Evolutionary conservation across 2,113 vertebrate genomes (phyloP), one percentile per base, ranked within the genome.

Genomic region (Pterocles burchelli): DNA sequence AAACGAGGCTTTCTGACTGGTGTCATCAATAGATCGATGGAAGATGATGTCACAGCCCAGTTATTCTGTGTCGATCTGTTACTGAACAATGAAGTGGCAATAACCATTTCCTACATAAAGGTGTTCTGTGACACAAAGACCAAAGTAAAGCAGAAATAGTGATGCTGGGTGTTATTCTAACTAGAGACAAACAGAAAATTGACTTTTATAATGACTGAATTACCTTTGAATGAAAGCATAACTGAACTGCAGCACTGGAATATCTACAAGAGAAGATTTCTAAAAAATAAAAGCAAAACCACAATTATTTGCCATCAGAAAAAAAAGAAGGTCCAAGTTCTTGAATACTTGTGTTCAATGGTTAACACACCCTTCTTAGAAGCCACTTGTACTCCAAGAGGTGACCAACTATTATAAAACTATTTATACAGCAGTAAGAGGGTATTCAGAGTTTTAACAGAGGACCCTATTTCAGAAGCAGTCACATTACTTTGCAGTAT

Each of bases 191-290:
- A 41, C 13, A 74, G 17, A 24, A 63, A 26, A 68, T 41, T 13
- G 20, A 8, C 22, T 43, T 86, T 65, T 18, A 11, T 17, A 43
- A 29, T 4, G 22, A 2, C 11, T 81, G 29, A 59, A 52, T 97
- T 97, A 99, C 99, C 99, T 99, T 90, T 99, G 99, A 71, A 99
- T 97, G 78, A 99, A 99, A 52, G 98, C 96, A 20, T 97, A 99
- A 92, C 98, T 98, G 95, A 99, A 99, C 95, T 99, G 99, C 65
- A 99, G 92, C 98, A 99, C 97, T 1, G 99, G 99, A 59, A 99
- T 98, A 85, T 99, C 99, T 58, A 99, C 98, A 12, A 99, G 97
- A 4, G 97, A 97, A 2, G 98, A 97, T 83, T 99, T 99, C 99
- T 99, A 97, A 15, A 97, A 97, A 95, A 89, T 4, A 94, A 95